Base-by-base conservation (phyloP, 2,888 invertebrate species). In the Pristionchus fissidentatus region DNA sequence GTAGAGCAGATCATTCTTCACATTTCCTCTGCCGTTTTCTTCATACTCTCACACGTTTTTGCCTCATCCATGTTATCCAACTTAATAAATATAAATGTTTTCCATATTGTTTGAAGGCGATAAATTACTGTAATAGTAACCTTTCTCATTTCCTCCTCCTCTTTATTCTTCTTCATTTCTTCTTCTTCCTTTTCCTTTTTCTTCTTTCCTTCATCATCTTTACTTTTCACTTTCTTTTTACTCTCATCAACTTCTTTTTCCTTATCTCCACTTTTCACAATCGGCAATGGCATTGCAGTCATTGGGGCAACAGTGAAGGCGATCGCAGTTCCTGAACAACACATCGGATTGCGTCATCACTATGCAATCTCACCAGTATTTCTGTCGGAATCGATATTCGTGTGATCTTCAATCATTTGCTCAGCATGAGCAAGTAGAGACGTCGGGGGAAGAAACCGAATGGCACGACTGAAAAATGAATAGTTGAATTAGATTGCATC, bases 161-260 rank as follows among this genome's bases (percentile, higher is more conserved):
- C 60, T 60, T 32, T 60, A 8, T 29, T 60, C 60, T 19, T 55
- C 55, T 55, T n/a, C 4, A 55, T 15, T 43, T 84, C 41, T 77
- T 84, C 73, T 85, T 84, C 22, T 84, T 84, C 84, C 78, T 41
- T 55, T 77, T 57, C 35, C 52, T 84, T 32, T 84, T 60, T 29
- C 35, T 10, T 55, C 55, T 55, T 55, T 19, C n/a, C 55, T 55
- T 55, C 22, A 55, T 8, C 5, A 22, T 22, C 55, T 55, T 15
- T 55, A 5, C n/a, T 22, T 15, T 22, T 15, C 55, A 8, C 5
- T 55, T 55, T 55, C 22, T 5, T 5, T 55, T 55, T 55, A 4
- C n/a, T 55, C 60, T 60, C 5, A 15, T 29, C 29, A 60, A 4
- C 3, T 29, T 60, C 60, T 29, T 29, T 29, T 60, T 60, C 29